Percentiles rank a stretch among this genome's conserved stretches.
Conservation (phyloP, 2,888 invertebrate genomes). For the Pterostichus niger region DNA sequence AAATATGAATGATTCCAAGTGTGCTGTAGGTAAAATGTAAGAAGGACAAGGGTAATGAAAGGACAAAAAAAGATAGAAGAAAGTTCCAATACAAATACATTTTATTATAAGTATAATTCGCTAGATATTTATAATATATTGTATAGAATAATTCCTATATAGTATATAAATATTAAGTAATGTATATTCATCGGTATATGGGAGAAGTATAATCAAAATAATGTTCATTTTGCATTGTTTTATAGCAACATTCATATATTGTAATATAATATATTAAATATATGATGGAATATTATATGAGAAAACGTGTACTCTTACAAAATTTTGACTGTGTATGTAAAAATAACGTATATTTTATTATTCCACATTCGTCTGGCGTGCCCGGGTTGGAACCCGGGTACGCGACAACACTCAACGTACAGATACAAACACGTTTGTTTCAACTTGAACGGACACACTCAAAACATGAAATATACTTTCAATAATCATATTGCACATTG, state of each 20-base stretch:
- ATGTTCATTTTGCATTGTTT: conserved; percentile 67
- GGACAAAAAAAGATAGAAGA: conserved; percentile 1
- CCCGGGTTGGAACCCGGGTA: conserved; percentile 31
- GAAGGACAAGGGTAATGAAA: background rate
- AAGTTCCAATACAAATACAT: conserved; percentile 77
- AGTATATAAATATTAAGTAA: conserved; percentile 73
- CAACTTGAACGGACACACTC: conserved; percentile 49
- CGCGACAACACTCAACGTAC: conserved; percentile 59
- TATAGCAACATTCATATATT: conserved; percentile 67
- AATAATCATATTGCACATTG: conserved; percentile 75
- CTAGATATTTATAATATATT: conserved; percentile 75
- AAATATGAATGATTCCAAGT: no score
- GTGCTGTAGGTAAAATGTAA: background rate
- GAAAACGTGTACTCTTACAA: conserved; percentile 78
- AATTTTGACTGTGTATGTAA: conserved; percentile 76
- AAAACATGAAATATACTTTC: conserved; percentile 66
- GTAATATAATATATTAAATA: conserved; percentile 65
- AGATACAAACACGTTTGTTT: conserved; percentile 46
- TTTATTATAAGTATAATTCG: conserved; percentile 78
- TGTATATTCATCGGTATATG: conserved; percentile 77
- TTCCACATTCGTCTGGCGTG: conserved; percentile 57
- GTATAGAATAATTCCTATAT: conserved; percentile 75
- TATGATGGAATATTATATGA: conserved; percentile 67
- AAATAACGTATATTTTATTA: conserved; percentile 67
- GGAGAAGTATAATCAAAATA: conserved; percentile 67